These are phyloP conservation scores for Ormyrus pomaceus DNA, from an alignment of 2,888 invertebrate genomes.

Conservation along the genomic window DNA sequence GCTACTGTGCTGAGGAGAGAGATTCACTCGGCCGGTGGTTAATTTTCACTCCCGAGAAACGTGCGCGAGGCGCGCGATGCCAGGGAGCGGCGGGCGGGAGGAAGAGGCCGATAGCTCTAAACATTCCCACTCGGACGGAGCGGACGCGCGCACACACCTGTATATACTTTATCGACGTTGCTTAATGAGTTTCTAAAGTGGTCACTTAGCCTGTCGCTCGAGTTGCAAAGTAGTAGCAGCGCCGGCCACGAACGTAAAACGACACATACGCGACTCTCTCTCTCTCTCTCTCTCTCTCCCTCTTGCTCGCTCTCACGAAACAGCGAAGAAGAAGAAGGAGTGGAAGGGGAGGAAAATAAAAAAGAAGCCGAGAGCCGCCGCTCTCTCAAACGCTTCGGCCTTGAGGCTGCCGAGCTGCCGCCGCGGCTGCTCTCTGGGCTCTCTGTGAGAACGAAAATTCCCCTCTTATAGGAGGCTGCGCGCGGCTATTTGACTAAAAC, in stretches of 20 bases:
- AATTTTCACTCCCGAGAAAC: slow-evolving; percentile 44
- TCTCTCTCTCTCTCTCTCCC: slow-evolving; percentile 5
- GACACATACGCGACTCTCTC: slow-evolving; percentile 47
- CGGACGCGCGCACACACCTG: slow-evolving; percentile 35
- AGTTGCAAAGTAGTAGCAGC: slow-evolving; percentile 48
- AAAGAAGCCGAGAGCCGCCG: slow-evolving; percentile 37
- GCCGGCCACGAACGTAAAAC: slow-evolving; percentile 47
- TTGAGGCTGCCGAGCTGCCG: slow-evolving; percentile 44
- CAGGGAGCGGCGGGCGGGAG: background rate
- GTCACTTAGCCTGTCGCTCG: slow-evolving; percentile 56
- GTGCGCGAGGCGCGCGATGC: slow-evolving; percentile 37
- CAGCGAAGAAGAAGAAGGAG: slow-evolving; percentile 22
- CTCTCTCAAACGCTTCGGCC: slow-evolving; percentile 58
- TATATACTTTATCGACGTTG: slow-evolving; percentile 56
- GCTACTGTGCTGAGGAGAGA: slow-evolving; percentile 23
- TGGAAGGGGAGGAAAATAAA: slow-evolving; percentile 46
- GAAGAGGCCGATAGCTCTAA: slow-evolving; percentile 37
- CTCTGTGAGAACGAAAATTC: slow-evolving; percentile 57
- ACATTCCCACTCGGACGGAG: slow-evolving; percentile 15
- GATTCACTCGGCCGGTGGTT: slow-evolving; percentile 50
- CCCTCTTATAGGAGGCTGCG: slow-evolving; percentile 37
- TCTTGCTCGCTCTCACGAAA: slow-evolving; percentile 2
- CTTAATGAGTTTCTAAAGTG: slow-evolving; percentile 59
- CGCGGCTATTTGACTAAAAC: slow-evolving; percentile 47
- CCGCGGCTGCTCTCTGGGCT: slow-evolving; percentile 1